A percentile compares a stretch with the other conserved stretches of the same genome.
Conservation (phyloP, 2,113 vertebrate species). For the Plotosus lineatus region DNA sequence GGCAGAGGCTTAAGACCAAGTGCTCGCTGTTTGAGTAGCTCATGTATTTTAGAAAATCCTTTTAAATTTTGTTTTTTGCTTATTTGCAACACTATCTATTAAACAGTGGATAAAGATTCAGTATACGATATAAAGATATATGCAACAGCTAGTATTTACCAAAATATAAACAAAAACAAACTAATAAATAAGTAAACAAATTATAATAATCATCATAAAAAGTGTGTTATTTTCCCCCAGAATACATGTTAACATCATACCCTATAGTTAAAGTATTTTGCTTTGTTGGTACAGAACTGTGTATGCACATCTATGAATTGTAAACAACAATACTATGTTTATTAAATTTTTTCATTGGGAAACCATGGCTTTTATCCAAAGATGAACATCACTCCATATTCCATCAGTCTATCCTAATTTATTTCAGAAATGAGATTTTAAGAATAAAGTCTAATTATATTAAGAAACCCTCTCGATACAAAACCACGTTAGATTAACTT, state of each 20-base stretch:
- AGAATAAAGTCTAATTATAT: neutral
- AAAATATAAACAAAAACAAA: no score
- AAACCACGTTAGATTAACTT: neutral
- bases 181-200: no score
- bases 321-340: neutral
- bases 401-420: neutral
- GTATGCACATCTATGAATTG: neutral
- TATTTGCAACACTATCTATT: no score
- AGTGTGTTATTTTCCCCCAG: no score
- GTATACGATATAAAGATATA: no score
- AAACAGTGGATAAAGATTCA: no score
- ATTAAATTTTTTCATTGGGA: neutral
- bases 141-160: no score
- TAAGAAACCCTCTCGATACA: neutral
- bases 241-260: neutral
- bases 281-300: neutral
- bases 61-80: no score
- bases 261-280: neutral
- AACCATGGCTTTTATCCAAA: neutral
- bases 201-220: no score
- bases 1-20: no score
- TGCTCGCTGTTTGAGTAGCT: no score
- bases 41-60: no score
- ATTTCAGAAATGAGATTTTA: neutral
- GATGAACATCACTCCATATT: neutral